Conservation (phyloP, 2,797 vertebrate genomes). For the Psittacula echo region DNA sequence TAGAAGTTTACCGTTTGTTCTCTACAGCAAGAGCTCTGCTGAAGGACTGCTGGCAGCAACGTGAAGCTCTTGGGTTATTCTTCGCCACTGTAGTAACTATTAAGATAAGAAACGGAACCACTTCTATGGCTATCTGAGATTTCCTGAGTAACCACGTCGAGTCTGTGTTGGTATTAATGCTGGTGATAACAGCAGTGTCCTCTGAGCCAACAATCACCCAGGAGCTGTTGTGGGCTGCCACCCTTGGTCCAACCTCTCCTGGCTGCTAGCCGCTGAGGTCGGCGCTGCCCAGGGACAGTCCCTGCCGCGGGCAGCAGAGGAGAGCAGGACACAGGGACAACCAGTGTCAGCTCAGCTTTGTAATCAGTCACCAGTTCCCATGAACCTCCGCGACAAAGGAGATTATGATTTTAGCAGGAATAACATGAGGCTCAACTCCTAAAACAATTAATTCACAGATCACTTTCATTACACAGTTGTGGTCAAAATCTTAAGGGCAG, state of each 20-base stretch:
- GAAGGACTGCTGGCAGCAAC: not conserved
- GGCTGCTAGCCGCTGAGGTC: fast-evolving
- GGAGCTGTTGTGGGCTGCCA: not conserved
- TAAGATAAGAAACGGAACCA: not conserved
- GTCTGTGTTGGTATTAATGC: not conserved
- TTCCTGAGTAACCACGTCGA: not conserved
- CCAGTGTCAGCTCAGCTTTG: not conserved
- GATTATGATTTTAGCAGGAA: not conserved
- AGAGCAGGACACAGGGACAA: not conserved
- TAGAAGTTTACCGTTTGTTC: not conserved
- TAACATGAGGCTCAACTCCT: not conserved
- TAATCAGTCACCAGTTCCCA: not conserved
- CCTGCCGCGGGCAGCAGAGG: not conserved
- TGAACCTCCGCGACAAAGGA: fast-evolving
- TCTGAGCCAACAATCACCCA: not conserved
- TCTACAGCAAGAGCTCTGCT: not conserved
- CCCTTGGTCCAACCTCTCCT: not conserved
- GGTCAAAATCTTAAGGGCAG: not conserved
- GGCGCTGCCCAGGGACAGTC: not conserved
- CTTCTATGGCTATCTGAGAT: not conserved
- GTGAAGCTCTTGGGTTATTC: not conserved
- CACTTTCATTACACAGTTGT: not conserved
- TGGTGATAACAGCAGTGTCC: not conserved
- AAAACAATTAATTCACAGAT: not conserved
- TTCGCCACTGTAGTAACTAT: not conserved